Evolutionary conservation across 2,113 vertebrate species (phyloP), one percentile per base, ranked within the genome.

Genomic region (Sclerurus mexicanus): DNA sequence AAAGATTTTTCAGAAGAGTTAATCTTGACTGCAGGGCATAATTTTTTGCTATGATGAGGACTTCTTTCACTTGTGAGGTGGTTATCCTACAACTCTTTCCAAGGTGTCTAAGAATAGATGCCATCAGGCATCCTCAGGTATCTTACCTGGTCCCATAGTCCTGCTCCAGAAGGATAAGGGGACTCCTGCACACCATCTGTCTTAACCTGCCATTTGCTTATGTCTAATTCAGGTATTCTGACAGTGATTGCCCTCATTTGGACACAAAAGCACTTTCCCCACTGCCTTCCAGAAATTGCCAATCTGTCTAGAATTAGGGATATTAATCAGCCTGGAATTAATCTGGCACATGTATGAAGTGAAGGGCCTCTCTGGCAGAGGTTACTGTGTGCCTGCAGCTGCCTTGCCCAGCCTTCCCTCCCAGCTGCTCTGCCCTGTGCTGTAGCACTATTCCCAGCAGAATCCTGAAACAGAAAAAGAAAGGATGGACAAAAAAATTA

Each of bases 21-120:
- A 50, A 76, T 90, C 63, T 83, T 83, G 39, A 81, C 31, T 53
- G 14, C n/a, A 42, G 53, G 40, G 20, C 22, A 15, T 77, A 30
- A 9, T 39, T 84, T 58, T 67, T 81, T 0, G 0, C 55, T 59
- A 8, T 63, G 50, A 27, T 63, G 42, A 67, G 50, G 63, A 40
- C 23, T 87, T 72, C 19, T 83, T 79, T 75, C 31, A n/a, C 9
- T 62, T 50, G 27, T 31, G 47, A 86, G 31, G 5, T 59, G 12
- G 39, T 58, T 93, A 56, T 44, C 64, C 80, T 90, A 83, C 87
- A 93, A 46, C 39, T 78, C 5, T 87, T 95, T 58, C 53, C 64
- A 53, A 82, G 82, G 63, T 95, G 4, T 86, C 87, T 31, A 39
- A 56, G 46, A 66, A 8, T 1, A 37, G 27, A 19, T 62, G 18